Base-by-base conservation (phyloP, 2,113 vertebrate genomes). In the Diphyllodes magnificus region DNA sequence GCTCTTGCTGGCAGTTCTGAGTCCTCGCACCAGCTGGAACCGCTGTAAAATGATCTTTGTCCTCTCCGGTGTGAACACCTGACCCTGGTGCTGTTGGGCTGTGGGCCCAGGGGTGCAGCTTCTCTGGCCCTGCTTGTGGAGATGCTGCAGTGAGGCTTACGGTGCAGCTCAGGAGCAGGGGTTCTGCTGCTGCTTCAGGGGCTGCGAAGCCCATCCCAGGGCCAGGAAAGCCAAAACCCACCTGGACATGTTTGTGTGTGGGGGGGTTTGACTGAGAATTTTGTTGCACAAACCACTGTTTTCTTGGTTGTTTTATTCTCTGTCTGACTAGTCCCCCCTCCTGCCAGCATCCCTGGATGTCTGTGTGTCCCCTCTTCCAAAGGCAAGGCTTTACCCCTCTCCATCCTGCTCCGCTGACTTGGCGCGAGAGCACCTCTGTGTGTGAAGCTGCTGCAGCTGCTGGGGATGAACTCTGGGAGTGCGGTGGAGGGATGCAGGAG, bases 131-230 rank as follows among this genome's bases (percentile, higher is more conserved):
- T 15, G 21, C 40, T 49, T 4, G 5, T 40, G 15, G 56, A 69
- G 64, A 63, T 76, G 54, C 31, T 83, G 56, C 1, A 1, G n/a
- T 76, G 31, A 30, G 40, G 31, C 15, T 39, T 2, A 3, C 0
- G 1, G 68, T 39, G 50, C 63, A 35, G 40, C 70, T 57, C 9
- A 1, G 24, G 6, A 42, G 14, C 23, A 1, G 6, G 18, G 40
- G 10, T 49, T 83, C 63, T 71, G 68, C 85, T 59, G 31, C 63
- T 7, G 59, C 37, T 56, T 45, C 35, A 2, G 53, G 68, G 24
- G 33, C 57, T 72, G 44, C 0, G 0, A 49, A 54, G 45, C 7
- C 1, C 3, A 6, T 53, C 25, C 28, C 1, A 0, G 57, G 25
- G 31, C 2, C 6, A 39, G 60, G 63, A 50, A 37, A 50, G 40